phyloP scores from a whole-genome alignment of 2,888 invertebrate species.

The Dendrolimus houi region DNA sequence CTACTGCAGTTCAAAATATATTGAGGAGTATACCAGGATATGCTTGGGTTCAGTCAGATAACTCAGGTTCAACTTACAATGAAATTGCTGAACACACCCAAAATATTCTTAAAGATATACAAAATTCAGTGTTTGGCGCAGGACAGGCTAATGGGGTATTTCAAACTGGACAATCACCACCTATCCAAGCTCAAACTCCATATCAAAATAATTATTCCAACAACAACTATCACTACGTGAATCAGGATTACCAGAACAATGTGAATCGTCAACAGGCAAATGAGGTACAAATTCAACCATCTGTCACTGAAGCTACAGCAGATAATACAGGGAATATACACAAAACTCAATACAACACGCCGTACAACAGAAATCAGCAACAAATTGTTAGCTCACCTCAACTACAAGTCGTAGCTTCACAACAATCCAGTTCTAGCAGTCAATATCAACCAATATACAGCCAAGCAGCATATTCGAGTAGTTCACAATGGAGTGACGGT shows the following conservation, averaged over 20 bases:
- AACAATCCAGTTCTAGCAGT: neutral
- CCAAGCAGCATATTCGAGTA: neutral
- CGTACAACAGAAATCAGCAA: neutral
- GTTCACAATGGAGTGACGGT: neutral
- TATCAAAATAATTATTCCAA: neutral
- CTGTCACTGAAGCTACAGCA: neutral
- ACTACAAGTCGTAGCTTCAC: neutral
- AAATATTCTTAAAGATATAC: neutral
- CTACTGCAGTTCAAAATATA: neutral
- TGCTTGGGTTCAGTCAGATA: neutral
- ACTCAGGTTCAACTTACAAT: neutral
- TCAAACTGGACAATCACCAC: neutral
- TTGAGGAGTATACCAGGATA: neutral
- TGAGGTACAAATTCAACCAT: neutral
- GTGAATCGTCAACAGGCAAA: neutral
- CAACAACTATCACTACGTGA: neutral
- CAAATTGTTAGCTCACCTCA: neutral
- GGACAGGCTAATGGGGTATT: neutral
- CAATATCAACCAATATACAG: neutral
- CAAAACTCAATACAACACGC: neutral
- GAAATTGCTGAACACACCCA: neutral
- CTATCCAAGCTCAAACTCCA: neutral
- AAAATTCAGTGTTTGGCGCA: neutral
- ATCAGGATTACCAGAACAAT: neutral
- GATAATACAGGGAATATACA: neutral